Evolutionary conservation across 1,140 invertebrate species (phyloP), one percentile per base, ranked within the genome.

Genomic region (Drosophila jambulina): DNA sequence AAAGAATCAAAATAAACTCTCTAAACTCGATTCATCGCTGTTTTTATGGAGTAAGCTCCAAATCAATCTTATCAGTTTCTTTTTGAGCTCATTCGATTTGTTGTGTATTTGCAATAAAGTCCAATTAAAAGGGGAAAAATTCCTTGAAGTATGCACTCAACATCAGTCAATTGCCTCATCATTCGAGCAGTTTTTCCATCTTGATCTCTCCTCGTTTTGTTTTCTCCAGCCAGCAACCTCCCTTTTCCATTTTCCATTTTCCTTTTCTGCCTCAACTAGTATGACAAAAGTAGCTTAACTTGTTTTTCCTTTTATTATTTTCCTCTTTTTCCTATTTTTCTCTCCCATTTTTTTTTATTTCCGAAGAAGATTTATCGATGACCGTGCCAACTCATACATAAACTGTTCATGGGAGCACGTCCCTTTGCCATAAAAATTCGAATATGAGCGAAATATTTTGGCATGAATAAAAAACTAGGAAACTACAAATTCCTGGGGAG

Each of bases 221-320:
- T 62, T 34, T 19, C 57, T 27, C 23, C 29, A 27, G 8, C 38
- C 27, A 64, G 25, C 23, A 17, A 49, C 9, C 25, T 49, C 25
- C 43, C 25, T 13, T 68, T 38, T 38, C 45, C 21, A 43, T 19
- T 45, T 38, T 46, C 34, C 17, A 15, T 32, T 38, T 21, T 23
- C 57, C 21, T n/a, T 10, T 43, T 40, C 29, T 27, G 62, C 29
- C 38, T 25, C 53, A 19, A 29, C 36, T 72, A 40, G 70, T 72
- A 72, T 72, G 70, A 74, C 70, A 74, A 74, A 74, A 74, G 70
- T 74, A 72, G 70, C 70, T 72, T 60, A 74, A 60, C 68, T 58
- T 72, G 65, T 49, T 49, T 68, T 69, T 56, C 29, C 29, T 32
- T 25, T 36, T 67, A 62, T 61, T 38, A 38, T 61, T 67, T 43